A percentile compares a stretch with the other conserved stretches of the same genome.
Evolutionary conservation across 2,113 vertebrate species (phyloP).

Genomic region (Menidia beryllina): DNA sequence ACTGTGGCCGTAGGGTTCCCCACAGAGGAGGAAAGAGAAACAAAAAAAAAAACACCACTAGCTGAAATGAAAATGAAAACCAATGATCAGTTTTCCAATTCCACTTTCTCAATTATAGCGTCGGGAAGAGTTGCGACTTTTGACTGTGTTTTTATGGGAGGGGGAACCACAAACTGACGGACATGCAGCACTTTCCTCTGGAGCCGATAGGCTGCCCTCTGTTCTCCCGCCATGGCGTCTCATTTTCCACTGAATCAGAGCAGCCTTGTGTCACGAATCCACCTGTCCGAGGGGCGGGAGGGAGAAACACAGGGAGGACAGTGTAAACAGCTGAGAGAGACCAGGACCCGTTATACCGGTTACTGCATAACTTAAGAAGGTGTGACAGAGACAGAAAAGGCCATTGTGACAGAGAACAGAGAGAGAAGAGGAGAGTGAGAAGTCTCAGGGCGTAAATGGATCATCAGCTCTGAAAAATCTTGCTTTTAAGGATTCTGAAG

Average conservation of each 20-base stretch:
- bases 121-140: too few relatives aligned
- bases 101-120: background rate
- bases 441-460: constrained; percentile 2
- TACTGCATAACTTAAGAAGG: constrained; percentile 81
- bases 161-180: background rate
- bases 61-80: background rate
- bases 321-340: constrained; percentile 70
- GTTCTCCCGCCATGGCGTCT: constrained; percentile 9
- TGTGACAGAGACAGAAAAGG: constrained; percentile 75
- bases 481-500: constrained; percentile 24
- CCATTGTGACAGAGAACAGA: constrained; percentile 63
- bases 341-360: constrained; percentile 74
- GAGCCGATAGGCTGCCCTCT: constrained; percentile 14
- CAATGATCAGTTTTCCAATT: background rate
- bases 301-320: constrained; percentile 38
- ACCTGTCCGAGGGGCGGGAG: constrained; percentile 34
- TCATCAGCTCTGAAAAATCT: constrained; percentile 10
- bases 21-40: background rate
- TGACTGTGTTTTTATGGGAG: background rate
- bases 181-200: background rate
- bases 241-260: constrained; percentile 45
- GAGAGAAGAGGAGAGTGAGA: constrained; percentile 25
- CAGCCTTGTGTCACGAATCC: constrained; percentile 12
- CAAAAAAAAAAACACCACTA: background rate
- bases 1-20: constrained; percentile 17